Base-by-base conservation (phyloP, 2,797 vertebrate genomes). In the Sebastes diaconus region DNA sequence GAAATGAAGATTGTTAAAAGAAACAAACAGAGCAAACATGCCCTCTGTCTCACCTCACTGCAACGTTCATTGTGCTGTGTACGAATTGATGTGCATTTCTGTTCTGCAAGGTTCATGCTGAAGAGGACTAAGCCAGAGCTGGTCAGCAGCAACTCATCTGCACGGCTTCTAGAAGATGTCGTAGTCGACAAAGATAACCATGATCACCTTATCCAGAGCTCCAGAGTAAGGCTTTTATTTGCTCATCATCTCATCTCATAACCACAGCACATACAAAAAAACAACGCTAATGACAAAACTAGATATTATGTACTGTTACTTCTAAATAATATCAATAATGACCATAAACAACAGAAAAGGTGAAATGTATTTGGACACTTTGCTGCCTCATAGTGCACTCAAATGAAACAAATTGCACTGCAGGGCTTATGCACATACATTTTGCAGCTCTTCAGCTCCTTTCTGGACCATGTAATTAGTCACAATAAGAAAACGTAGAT, bases 151-250 rank as follows among this genome's bases (percentile, higher is more conserved):
- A 97, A 97, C 85, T 96, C 96, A 4, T 98, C 98, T 46, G 97
- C 98, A 34, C 95, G 98, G 54, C 97, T 99, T 76, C 96, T 97
- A 0, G 98, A 99, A 84, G 98, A 99, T 54, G 98, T 99, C 1
- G 91, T 99, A 2, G 96, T 96, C 22, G 98, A 99, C 73, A 97
- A 96, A 50, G 97, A 98, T 67, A 97, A 97, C 78, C 89, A 95
- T 7, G 96, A 97, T 73, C 96, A 93, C 39, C 93, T 98, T 24
- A 95, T 98, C 92, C 97, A 97, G 76, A 97, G 96, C 22, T 96
- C 97, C 76, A 97, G 94, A 94, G 98, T 99, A 97, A 83, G 69
- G 6, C 11, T 64, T 25, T 22, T 0, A 57, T 66, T 58, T 71
- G 14, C 29, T 69, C 11, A 0, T 70, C 16, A 58, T 61, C 22